Base-by-base conservation (phyloP, 2,797 vertebrate genomes). In the Adelosebastes latens region DNA sequence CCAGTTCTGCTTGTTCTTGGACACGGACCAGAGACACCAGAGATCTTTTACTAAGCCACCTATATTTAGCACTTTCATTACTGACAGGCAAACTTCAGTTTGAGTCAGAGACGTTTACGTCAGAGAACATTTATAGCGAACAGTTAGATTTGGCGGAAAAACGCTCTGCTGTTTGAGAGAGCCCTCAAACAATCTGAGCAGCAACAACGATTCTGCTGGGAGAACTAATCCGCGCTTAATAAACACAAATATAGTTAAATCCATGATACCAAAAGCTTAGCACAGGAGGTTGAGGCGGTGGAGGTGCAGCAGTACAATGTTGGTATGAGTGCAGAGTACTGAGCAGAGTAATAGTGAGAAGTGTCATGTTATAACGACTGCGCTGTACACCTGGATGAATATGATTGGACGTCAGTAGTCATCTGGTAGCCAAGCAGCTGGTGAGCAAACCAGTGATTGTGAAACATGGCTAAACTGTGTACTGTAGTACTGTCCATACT, bases 161-260 rank as follows among this genome's bases (percentile, higher is more conserved):
- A n/a, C 3, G 9, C 14, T 5, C n/a, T 7, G 4, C 16, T 58
- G n/a, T 67, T 63, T 67, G 22, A 71, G 32, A 46, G 18, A 49
- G 46, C 46, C 18, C 46, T 49, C 46, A 20, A 49, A 49, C 46
- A 49, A 49, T 49, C 18, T 49, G 46, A 49, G 46, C 46, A 20
- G 46, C 46, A 49, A 49, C 18, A 18, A 49, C 18, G 46, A 49
- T 63, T 63, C 20, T 29, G 36, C 79, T 25, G 8, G 24, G n/a
- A 63, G 32, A 53, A 32, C 14, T 1, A 14, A 55, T 42, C 42
- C 39, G n/a, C 8, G 36, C 16, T 62, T 18, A 55, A 39, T 39
- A 59, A 76, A 77, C 32, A 62, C 13, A 49, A 39, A 20, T 42
- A 32, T n/a, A 14, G 59, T 61, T 61, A 53, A 61, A 60, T 62